Conservation (phyloP, 2,888 invertebrate genomes). For the Sesia apiformis region DNA sequence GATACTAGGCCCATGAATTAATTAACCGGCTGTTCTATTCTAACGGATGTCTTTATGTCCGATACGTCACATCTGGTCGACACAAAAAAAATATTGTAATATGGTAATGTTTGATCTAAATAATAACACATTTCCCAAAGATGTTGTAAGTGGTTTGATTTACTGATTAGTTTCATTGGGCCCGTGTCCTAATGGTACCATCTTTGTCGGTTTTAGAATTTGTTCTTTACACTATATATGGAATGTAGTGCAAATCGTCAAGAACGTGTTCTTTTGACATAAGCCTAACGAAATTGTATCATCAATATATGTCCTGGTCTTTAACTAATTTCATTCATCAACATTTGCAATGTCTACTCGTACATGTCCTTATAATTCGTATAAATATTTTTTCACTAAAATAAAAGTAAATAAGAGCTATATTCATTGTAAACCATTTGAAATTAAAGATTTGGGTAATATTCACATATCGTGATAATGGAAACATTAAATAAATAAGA, state of each 20-base stretch:
- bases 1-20: constrained; percentile 48
- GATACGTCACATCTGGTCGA: constrained; percentile 24
- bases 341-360: no score
- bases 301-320: no score
- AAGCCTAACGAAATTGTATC: no score
- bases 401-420: no score
- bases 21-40: constrained; percentile 21
- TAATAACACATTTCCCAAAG: constrained; percentile 18
- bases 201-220: background rate
- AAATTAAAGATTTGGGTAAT: no score
- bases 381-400: no score
- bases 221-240: background rate
- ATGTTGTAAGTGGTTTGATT: constrained; percentile 20
- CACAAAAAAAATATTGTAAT: constrained; percentile 14
- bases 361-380: no score
- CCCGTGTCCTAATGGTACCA: constrained; percentile 5
- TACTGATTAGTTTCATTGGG: constrained; percentile 10
- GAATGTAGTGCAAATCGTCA: background rate
- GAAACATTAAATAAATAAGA: no score
- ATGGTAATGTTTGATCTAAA: constrained; percentile 23
- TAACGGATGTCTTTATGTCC: constrained; percentile 25
- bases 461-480: no score
- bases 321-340: no score
- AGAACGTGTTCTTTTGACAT: background rate
- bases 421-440: no score